Base-by-base conservation (phyloP, 2,797 vertebrate species). In the Pteronotus mesoamericanus region DNA sequence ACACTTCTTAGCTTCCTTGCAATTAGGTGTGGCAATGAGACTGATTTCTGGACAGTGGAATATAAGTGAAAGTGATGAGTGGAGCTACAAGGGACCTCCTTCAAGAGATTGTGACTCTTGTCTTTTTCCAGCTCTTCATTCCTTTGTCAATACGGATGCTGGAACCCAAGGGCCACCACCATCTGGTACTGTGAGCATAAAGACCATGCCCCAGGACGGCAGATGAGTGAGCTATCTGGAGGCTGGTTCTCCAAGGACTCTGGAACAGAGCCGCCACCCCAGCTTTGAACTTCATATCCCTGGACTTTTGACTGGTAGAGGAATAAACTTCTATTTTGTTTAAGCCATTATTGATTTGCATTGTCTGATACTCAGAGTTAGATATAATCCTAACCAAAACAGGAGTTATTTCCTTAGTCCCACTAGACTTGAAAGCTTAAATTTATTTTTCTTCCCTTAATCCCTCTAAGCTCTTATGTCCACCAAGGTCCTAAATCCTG, bases 311-410 rank as follows among this genome's bases (percentile, higher is more conserved):
- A 29, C n/a, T 72, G 18, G 55, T 37, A 72, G 37, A 88, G 69
- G 95, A 91, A 34, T 44, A 72, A 55, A 55, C 19, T 55, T 94
- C 11, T 18, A 10, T 86, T 96, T 89, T 39, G 34, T 59, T 57
- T 39, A 68, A 80, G 80, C 32, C 85, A 59, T 34, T 66, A 64
- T 68, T 84, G 88, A 94, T 87, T 77, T 87, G 75, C 51, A 26
- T 86, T 39, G 44, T 71, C 95, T 78, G 87, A 59, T 57, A 82
- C 37, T 94, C 77, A 84, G 37, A 55, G n/a, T 91, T 92, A 74
- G 89, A 91, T 77, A 79, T 68, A 84, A 79, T 74, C 82, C 79
- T 78, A 86, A 80, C 78, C 44, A 85, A 72, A 74, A 75, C 26
- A 86, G 57, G 12, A 22, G 22, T 53, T 82, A 26, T 55, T 92